Conservation (phyloP, 2,888 invertebrate genomes). For the Trimorus sp. region DNA sequence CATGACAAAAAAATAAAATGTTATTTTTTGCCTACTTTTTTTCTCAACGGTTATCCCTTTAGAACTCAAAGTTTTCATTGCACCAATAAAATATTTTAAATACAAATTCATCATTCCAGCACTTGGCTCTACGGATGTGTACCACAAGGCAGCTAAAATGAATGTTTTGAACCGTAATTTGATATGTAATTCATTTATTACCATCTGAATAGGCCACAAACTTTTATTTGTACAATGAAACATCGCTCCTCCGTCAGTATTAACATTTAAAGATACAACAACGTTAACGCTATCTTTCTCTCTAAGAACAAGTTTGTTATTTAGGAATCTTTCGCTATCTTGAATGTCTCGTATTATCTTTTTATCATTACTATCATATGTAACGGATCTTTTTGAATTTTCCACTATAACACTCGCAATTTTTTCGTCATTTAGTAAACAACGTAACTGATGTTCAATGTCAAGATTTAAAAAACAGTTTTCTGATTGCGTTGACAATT, state of each 20-base stretch:
- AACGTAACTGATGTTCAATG: background rate
- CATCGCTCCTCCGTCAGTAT: constrained; percentile 11
- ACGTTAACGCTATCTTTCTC: background rate
- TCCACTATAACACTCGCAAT: background rate
- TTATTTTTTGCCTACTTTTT: background rate
- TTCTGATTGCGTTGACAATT: background rate
- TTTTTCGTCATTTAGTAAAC: background rate
- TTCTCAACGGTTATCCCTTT: background rate
- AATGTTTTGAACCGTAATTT: background rate
- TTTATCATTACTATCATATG: background rate
- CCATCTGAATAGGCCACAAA: constrained; percentile 10
- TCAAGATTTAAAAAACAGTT: background rate
- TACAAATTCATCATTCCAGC: constrained; percentile 1
- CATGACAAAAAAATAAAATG: constrained; percentile 13
- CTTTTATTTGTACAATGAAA: constrained; percentile 9
- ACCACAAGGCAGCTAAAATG: constrained; percentile 16
- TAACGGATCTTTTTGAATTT: background rate
- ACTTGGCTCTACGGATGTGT: constrained; percentile 3
- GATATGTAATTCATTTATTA: constrained; percentile 11
- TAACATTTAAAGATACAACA: constrained; percentile 10
- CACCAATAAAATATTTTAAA: background rate
- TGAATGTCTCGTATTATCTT: constrained; percentile 4
- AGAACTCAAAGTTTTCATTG: background rate
- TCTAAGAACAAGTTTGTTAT: background rate
- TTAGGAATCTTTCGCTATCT: constrained; percentile 1